Percentiles rank a stretch among this genome's conserved stretches.
These are phyloP conservation scores for Atractosteus spatula DNA, from an alignment of 2,113 vertebrate genomes.

Conservation along the genomic window DNA sequence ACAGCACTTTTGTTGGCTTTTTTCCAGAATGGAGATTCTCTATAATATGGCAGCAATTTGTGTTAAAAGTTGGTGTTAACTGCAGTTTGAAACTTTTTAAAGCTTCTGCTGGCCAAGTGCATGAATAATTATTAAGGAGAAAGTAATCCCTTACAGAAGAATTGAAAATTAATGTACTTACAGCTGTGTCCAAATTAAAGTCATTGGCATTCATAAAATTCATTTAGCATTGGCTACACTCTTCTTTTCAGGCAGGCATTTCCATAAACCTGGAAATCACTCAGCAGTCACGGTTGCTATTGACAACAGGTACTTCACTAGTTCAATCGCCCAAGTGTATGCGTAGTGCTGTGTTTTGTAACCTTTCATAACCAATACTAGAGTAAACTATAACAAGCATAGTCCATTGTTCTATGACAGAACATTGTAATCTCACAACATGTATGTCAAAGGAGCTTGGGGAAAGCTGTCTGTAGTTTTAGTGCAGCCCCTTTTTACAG, in stretches of 20 bases:
- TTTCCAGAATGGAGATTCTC: no score
- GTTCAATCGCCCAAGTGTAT: conserved; percentile 48
- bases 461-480: not conserved
- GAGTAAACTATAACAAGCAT: conserved; percentile 39
- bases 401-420: conserved; percentile 44
- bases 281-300: conserved; percentile 59
- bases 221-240: conserved; percentile 45
- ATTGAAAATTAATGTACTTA: conserved; percentile 53
- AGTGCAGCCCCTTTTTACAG: not conserved
- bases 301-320: conserved; percentile 63
- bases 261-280: conserved; percentile 46
- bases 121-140: conserved; percentile 59
- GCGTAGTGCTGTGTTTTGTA: conserved; percentile 59
- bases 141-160: conserved; percentile 54
- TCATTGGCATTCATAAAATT: conserved; percentile 41
- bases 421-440: conserved; percentile 13
- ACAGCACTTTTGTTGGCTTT: no score
- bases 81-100: conserved; percentile 38
- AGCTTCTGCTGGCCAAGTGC: conserved; percentile 51
- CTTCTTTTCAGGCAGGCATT: conserved; percentile 29
- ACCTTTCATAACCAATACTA: conserved; percentile 50
- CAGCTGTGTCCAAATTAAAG: conserved; percentile 47
- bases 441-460: conserved; percentile 16
- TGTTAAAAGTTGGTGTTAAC: no score
- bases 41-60: not conserved